phyloP scores from a whole-genome alignment of 2,888 invertebrate genomes.

The Epistrophella euchroma region DNA sequence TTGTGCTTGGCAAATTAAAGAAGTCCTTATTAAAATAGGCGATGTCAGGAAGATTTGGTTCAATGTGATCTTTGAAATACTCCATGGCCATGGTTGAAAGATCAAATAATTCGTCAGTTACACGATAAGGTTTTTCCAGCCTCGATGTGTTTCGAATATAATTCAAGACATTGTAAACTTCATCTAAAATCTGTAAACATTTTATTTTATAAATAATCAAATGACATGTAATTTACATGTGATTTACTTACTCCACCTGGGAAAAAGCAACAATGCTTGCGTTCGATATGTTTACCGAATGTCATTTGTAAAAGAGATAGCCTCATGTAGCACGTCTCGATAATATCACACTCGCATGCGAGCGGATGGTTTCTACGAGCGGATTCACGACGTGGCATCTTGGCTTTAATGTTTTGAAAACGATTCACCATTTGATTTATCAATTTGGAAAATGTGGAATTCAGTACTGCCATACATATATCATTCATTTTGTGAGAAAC shows the following conservation, averaged over 20 bases:
- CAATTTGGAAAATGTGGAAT: conserved; percentile 93
- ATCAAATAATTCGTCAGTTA: conserved; percentile 97
- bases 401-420: conserved; percentile 94
- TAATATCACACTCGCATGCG: conserved; percentile 96
- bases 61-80: conserved; percentile 97
- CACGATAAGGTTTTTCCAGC: conserved; percentile 94
- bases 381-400: conserved; percentile 95
- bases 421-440: conserved; percentile 93
- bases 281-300: conserved; percentile 96
- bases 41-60: conserved; percentile 94
- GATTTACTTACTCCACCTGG: conserved; percentile 91
- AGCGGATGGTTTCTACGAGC: conserved; percentile 95
- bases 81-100: conserved; percentile 99
- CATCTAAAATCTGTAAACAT: conserved; percentile 91
- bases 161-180: conserved; percentile 93
- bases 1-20: conserved; percentile 86
- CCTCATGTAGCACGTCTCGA: conserved; percentile 96
- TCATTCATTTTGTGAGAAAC: conserved; percentile 92
- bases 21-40: conserved; percentile 94
- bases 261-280: conserved; percentile 96
- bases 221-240: neutral
- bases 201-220: conserved; percentile 11
- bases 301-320: conserved; percentile 96
- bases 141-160: conserved; percentile 93
- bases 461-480: conserved; percentile 91